Percentiles rank a stretch among this genome's conserved stretches.
phyloP scores from a whole-genome alignment of 2,888 invertebrate genomes.

The Copidosoma aretas region DNA sequence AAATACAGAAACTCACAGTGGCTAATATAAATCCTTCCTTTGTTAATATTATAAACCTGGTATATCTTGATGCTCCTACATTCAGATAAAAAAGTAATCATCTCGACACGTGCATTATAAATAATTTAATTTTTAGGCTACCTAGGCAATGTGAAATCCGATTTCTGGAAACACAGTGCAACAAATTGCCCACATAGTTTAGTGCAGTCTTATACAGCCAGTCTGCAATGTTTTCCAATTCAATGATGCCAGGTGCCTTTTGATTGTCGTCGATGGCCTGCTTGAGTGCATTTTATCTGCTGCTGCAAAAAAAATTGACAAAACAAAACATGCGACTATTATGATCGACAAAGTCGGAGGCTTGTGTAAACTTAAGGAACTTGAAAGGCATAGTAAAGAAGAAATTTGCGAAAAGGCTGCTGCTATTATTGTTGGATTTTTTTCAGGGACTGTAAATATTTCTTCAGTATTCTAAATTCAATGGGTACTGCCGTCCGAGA shows the following conservation, averaged over 20 bases:
- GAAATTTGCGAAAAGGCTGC: constrained; percentile 84
- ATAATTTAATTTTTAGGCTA: constrained; percentile 68
- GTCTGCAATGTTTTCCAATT: constrained; percentile 79
- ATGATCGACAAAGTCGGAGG: constrained; percentile 91
- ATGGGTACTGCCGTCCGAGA: too few relatives aligned
- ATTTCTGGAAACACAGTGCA: constrained; percentile 82
- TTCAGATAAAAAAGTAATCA: too few relatives aligned
- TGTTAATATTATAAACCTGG: constrained; percentile 70
- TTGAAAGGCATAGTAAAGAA: constrained; percentile 91
- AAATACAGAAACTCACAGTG: constrained; percentile 82
- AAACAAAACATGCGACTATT: constrained; percentile 77
- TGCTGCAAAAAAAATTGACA: constrained; percentile 79
- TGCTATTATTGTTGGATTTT: constrained; percentile 80
- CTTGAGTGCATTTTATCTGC: constrained; percentile 78
- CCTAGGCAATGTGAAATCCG: constrained; percentile 93
- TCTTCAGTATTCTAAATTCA: background rate
- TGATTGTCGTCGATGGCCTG: constrained; percentile 81
- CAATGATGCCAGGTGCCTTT: constrained; percentile 79
- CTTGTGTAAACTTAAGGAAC: constrained; percentile 84
- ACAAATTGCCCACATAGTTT: constrained; percentile 76
- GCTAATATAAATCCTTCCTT: constrained; percentile 74
- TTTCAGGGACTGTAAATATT: constrained; percentile 66
- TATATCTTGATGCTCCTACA: constrained; percentile 49
- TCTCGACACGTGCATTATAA: too few relatives aligned
- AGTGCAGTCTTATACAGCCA: constrained; percentile 75